These are phyloP conservation scores for Andrena camellia DNA, from an alignment of 2,888 invertebrate genomes.

Conservation along the genomic window DNA sequence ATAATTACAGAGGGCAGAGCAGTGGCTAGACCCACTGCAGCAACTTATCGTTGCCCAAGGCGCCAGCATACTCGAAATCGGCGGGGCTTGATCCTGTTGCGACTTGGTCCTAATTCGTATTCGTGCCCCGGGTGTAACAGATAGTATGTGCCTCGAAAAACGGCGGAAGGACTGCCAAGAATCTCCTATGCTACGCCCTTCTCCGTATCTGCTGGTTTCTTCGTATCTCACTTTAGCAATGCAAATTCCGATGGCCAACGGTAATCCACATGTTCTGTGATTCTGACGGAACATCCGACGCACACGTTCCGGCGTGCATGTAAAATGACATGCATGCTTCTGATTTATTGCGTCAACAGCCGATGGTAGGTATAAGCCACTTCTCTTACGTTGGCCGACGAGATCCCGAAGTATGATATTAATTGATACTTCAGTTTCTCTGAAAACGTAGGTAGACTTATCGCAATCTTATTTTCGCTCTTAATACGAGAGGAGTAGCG, in stretches of 20 bases:
- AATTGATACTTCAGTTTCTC: constrained; percentile 1
- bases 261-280: constrained; percentile 35
- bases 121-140: constrained; percentile 80
- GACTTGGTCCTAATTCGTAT: constrained; percentile 80
- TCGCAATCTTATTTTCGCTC: constrained; percentile 43
- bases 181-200: constrained; percentile 65
- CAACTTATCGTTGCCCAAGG: constrained; percentile 78
- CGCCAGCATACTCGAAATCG: constrained; percentile 78
- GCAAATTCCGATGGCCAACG: constrained; percentile 58
- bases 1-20: constrained; percentile 82
- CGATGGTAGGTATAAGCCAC: background rate
- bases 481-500: constrained; percentile 64
- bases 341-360: background rate
- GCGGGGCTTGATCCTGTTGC: constrained; percentile 69
- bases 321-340: background rate
- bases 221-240: constrained; percentile 64
- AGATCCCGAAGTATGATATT: background rate
- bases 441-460: background rate
- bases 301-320: background rate
- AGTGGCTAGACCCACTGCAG: constrained; percentile 82
- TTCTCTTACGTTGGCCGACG: background rate
- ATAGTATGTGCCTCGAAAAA: constrained; percentile 75
- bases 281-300: background rate
- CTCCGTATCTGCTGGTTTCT: constrained; percentile 49
- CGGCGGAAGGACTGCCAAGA: constrained; percentile 73